These are phyloP conservation scores for Portevinia maculata DNA, from an alignment of 2,888 invertebrate genomes.

Conservation along the genomic window DNA sequence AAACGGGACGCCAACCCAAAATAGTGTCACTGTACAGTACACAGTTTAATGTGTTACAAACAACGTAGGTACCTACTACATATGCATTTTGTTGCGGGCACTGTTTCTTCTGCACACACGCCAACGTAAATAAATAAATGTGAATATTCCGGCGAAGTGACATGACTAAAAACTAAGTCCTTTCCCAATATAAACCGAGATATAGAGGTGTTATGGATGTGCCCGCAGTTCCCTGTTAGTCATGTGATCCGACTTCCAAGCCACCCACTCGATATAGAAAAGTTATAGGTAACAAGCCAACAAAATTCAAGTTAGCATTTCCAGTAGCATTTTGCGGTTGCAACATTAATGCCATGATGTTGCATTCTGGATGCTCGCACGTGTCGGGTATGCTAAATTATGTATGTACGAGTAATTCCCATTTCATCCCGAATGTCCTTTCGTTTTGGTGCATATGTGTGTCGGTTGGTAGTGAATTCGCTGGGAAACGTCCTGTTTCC, in stretches of 20 bases:
- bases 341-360: slow-evolving; percentile 68
- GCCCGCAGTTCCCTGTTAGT: background rate
- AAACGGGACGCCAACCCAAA: slow-evolving; percentile 62
- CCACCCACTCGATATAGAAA: slow-evolving; percentile 39
- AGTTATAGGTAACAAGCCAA: slow-evolving; percentile 59
- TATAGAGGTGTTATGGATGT: slow-evolving; percentile 15
- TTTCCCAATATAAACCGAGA: slow-evolving; percentile 43
- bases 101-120: slow-evolving; percentile 50
- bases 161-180: slow-evolving; percentile 59
- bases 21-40: slow-evolving; percentile 49
- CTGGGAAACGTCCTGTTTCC: slow-evolving; percentile 70
- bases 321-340: slow-evolving; percentile 65
- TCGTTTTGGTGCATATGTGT: slow-evolving; percentile 13
- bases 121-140: slow-evolving; percentile 69
- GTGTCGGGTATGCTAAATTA: background rate
- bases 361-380: slow-evolving; percentile 40
- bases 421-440: slow-evolving; percentile 30
- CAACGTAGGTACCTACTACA: slow-evolving; percentile 3
- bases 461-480: slow-evolving; percentile 30
- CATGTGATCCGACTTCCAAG: background rate
- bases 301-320: slow-evolving; percentile 61
- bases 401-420: slow-evolving; percentile 14
- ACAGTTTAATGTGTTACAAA: slow-evolving; percentile 47
- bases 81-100: slow-evolving; percentile 24
- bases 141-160: slow-evolving; percentile 67